Conservation (phyloP, 2,797 vertebrate genomes). For the Enteromius treurensis region DNA sequence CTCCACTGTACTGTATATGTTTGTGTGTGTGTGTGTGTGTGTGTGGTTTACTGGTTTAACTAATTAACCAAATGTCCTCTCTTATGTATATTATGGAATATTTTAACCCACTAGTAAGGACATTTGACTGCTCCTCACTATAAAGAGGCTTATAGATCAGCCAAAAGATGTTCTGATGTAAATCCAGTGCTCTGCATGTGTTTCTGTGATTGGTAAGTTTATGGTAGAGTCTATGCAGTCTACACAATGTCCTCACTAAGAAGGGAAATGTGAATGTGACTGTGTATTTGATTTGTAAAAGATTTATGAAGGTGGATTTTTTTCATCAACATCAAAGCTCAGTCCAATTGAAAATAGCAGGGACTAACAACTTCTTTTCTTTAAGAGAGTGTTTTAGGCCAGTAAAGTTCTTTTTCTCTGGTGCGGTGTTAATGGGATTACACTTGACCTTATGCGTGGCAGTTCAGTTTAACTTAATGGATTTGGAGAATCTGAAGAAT, state of each 20-base stretch:
- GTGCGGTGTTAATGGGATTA: constrained; percentile 48
- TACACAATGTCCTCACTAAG: background rate
- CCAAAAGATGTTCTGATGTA: background rate
- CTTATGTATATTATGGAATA: too few relatives aligned
- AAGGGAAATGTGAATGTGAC: background rate
- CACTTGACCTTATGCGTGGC: constrained; percentile 44
- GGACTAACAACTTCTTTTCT: constrained; percentile 10
- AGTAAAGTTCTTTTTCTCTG: constrained; percentile 13
- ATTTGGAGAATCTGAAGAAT: constrained; percentile 55
- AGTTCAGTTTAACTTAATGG: constrained; percentile 54
- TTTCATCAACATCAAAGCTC: background rate
- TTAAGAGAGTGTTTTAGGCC: background rate
- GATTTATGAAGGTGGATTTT: background rate
- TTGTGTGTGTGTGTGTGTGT: background rate
- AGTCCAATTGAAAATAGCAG: background rate
- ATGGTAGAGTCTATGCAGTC: background rate
- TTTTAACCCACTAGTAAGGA: background rate
- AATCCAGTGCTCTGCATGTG: background rate
- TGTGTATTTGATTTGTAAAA: background rate
- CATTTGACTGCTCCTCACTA: background rate
- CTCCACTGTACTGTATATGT: background rate
- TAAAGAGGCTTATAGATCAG: background rate
- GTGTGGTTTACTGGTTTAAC: background rate
- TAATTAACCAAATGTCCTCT: too few relatives aligned
- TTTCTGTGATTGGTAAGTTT: background rate